phyloP scores from a whole-genome alignment of 1,140 invertebrate species.

The Hyposmocoma kahamanoa region DNA sequence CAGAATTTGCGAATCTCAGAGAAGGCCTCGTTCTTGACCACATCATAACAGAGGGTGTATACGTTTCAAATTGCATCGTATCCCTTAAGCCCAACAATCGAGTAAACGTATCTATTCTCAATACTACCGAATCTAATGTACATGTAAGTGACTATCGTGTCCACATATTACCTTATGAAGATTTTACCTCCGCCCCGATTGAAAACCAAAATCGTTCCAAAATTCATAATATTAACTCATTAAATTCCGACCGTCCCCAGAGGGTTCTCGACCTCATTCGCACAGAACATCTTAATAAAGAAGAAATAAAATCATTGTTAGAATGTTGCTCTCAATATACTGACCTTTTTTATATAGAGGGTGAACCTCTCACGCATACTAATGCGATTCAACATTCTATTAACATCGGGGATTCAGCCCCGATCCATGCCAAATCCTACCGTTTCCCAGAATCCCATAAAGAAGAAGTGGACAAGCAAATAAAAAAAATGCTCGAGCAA shows the following conservation, averaged over 20 bases:
- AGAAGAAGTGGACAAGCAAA: conserved; percentile 22
- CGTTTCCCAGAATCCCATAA: conserved; percentile 23
- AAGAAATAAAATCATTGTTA: conserved; percentile 11
- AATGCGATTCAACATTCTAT: conserved; percentile 16
- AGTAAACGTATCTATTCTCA: conserved; percentile 18
- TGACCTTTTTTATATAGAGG: conserved; percentile 16
- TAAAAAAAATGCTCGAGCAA: conserved; percentile 22
- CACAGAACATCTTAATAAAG: conserved; percentile 10
- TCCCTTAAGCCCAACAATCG: conserved; percentile 17
- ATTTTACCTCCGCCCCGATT: not conserved
- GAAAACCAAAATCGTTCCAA: not conserved
- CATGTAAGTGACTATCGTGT: conserved; percentile 8
- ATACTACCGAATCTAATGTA: conserved; percentile 14
- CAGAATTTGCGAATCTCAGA: conserved; percentile 4
- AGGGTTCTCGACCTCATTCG: conserved; percentile 12
- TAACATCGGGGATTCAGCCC: conserved; percentile 16
- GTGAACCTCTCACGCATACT: conserved; percentile 15
- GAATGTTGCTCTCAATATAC: conserved; percentile 14
- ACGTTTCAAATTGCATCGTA: conserved; percentile 18
- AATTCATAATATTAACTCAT: conserved; percentile 3
- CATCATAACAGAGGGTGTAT: conserved; percentile 11
- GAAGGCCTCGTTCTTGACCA: conserved; percentile 16
- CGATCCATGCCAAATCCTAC: conserved; percentile 23
- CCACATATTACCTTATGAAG: conserved; percentile 7
- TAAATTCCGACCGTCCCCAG: conserved; percentile 3